Conservation (phyloP, 92 coral and sea anemone genomes). For the Pocillopora grandis region DNA sequence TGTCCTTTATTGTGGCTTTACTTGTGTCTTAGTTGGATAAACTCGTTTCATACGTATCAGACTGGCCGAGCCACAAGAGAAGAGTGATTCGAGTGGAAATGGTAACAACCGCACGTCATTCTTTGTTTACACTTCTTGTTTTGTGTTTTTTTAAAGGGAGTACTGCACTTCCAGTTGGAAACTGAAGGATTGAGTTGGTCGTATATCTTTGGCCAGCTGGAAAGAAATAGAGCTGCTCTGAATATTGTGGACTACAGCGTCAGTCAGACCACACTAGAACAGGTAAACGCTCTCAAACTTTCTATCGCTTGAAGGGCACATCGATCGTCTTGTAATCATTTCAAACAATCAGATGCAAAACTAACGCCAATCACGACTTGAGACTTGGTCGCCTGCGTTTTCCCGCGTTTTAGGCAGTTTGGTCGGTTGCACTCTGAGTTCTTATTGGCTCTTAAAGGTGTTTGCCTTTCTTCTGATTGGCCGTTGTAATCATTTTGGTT, state of each 20-base stretch:
- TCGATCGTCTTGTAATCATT: background rate
- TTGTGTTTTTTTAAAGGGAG: constrained; percentile 61
- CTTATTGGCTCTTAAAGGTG: too few relatives aligned
- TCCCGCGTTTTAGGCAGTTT: too few relatives aligned
- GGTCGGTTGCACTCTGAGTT: too few relatives aligned
- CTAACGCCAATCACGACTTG: too few relatives aligned
- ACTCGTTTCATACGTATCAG: too few relatives aligned
- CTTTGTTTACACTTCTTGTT: background rate
- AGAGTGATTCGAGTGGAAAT: background rate
- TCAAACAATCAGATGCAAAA: background rate
- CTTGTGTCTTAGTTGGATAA: too few relatives aligned
- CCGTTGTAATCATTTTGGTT: too few relatives aligned
- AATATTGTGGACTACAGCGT: constrained; percentile 96
- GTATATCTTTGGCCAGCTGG: constrained; percentile 88
- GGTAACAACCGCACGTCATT: background rate
- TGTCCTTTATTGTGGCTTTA: too few relatives aligned
- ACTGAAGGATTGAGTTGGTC: constrained; percentile 90
- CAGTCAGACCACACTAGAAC: constrained; percentile 95
- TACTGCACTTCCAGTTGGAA: constrained; percentile 84
- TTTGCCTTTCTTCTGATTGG: too few relatives aligned
- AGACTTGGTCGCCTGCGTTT: background rate
- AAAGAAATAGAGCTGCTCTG: constrained; percentile 67
- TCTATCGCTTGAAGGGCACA: background rate
- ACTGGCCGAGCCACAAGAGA: background rate
- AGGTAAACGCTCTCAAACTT: constrained; percentile 50